Conservation (phyloP, 2,888 invertebrate genomes). For the Diploptera punctata region DNA sequence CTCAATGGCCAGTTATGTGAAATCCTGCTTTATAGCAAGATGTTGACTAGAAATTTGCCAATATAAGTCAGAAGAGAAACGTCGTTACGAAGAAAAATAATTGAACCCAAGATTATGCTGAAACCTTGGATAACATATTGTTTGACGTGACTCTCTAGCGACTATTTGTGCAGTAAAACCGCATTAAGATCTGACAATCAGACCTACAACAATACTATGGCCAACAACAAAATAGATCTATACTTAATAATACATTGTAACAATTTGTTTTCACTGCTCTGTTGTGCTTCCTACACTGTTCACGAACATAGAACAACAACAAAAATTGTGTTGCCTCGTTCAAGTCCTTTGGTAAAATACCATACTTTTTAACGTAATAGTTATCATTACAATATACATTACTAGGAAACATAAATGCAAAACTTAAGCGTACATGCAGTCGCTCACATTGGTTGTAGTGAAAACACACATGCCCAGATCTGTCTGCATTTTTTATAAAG, state of each 20-base stretch:
- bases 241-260: constrained; percentile 38
- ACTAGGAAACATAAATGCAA: constrained; percentile 50
- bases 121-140: neutral
- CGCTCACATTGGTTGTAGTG: constrained; percentile 36
- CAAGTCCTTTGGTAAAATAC: constrained; percentile 42
- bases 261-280: constrained; percentile 17
- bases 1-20: constrained; percentile 1
- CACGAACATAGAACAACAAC: constrained; percentile 26
- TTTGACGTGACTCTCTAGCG: neutral
- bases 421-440: constrained; percentile 42
- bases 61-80: constrained; percentile 1
- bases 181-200: constrained; percentile 29
- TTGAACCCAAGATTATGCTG: neutral
- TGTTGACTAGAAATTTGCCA: constrained; percentile 21
- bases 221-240: constrained; percentile 41
- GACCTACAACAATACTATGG: constrained; percentile 34
- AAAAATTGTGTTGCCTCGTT: constrained; percentile 3
- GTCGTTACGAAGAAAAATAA: neutral
- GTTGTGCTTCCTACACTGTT: constrained; percentile 35
- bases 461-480: constrained; percentile 42
- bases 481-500: constrained; percentile 31
- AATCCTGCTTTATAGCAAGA: constrained; percentile 11
- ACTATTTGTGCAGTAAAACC: neutral
- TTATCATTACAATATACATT: constrained; percentile 58
- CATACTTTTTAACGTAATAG: constrained; percentile 43